Conservation (phyloP, 2,888 invertebrate species). For the Amiota minor region DNA sequence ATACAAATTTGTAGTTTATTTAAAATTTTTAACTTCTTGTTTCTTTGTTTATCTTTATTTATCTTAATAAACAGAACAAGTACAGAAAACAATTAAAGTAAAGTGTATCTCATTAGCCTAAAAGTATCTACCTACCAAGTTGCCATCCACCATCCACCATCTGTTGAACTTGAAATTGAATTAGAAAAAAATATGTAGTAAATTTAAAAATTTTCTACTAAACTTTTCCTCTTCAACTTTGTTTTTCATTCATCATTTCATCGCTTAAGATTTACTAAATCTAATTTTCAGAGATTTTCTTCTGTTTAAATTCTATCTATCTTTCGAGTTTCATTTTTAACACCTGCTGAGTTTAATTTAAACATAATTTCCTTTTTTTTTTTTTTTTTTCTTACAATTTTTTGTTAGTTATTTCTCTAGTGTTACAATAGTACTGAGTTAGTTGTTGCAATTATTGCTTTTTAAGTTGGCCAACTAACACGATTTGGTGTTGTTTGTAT, state of each 20-base stretch:
- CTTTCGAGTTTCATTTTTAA: background rate
- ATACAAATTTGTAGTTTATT: background rate
- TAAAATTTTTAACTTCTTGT: background rate
- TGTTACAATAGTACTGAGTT: background rate
- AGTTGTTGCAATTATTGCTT: background rate
- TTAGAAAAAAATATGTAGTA: background rate
- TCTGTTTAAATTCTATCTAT: no score
- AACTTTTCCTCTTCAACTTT: no score
- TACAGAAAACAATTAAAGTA: background rate
- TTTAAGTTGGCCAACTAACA: background rate
- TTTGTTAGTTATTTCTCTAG: background rate
- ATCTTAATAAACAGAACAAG: no score
- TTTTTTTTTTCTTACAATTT: background rate
- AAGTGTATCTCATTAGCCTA: background rate
- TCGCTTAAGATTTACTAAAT: no score
- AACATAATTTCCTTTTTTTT: background rate
- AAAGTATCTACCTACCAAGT: no score
- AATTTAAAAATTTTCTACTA: no score
- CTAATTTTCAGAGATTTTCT: no score
- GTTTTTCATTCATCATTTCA: no score
- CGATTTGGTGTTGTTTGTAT: background rate
- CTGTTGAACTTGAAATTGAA: constrained; percentile 7
- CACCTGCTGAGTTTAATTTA: constrained; percentile 11
- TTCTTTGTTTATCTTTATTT: background rate
- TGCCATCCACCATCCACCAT: background rate